Base-by-base conservation (phyloP, 2,113 vertebrate genomes). In the Dascyllus trimaculatus region DNA sequence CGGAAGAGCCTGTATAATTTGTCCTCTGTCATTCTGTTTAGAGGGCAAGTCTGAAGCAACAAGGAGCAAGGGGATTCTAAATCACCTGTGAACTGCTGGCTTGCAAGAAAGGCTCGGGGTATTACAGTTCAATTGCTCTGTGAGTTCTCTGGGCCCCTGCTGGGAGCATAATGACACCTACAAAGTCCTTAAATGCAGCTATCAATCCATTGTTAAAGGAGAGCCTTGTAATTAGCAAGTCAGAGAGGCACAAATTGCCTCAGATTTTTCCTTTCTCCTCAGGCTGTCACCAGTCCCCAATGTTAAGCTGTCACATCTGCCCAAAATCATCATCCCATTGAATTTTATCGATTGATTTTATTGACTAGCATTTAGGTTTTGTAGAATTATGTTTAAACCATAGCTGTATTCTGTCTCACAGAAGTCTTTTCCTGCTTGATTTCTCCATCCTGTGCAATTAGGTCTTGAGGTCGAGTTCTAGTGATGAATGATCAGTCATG, bases 121-220 rank as follows among this genome's bases (percentile, higher is more conserved):
- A 22, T 64, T 51, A 35, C 38, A 32, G 46, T 53, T 51, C 19
- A 58, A 35, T 46, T 43, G 5, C 68, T 78, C 52, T 57, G 19
- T 75, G 62, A 64, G 63, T 71, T 59, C 29, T 56, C 25, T 68
- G 49, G 22, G 11, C 24, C 24, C 52, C 48, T 9, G 9, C 14
- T 51, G 59, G 65, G 56, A 66, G 24, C 13, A 40, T 46, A 58
- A 82, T 58, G 68, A 64, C 48, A 22, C 22, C 24, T 13, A 63
- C 25, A 65, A 45, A 56, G 70, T 52, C 17, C 49, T 40, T 64
- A 66, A 86, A 82, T 61, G 21, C 51, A 75, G 62, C 66, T 40
- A 61, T 83, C 59, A 61, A 62, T 52, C 48, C 25, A 54, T 62
- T 65, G n/a, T 75, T 71, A 45, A 43, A 68, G 21, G 25, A 45